Evolutionary conservation across 2,113 vertebrate genomes (phyloP).

Genomic region (Cyanoderma ruficeps): DNA sequence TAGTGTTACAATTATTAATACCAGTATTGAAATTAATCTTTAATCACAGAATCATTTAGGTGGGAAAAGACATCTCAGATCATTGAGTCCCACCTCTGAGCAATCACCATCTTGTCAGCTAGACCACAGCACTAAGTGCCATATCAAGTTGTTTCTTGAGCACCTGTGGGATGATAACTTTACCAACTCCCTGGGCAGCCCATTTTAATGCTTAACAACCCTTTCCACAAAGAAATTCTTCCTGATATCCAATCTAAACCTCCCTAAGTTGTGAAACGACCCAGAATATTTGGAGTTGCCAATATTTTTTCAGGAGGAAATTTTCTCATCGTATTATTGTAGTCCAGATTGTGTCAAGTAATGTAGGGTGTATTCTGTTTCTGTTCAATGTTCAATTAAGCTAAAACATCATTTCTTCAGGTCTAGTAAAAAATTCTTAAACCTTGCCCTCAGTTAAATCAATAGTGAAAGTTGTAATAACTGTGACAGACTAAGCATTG

Average conservation of each 20-base stretch:
- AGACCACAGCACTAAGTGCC: background rate
- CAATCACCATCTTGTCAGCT: background rate
- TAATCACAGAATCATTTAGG: background rate
- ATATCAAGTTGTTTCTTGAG: background rate
- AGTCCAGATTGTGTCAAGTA: background rate
- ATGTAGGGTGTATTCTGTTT: background rate
- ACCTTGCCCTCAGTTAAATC: background rate
- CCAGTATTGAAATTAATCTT: background rate
- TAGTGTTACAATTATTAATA: background rate
- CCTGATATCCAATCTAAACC: background rate
- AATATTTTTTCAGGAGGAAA: background rate
- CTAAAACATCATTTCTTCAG: background rate
- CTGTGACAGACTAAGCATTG: background rate
- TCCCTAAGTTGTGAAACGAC: background rate
- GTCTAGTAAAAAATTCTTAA: background rate
- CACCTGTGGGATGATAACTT: fast-evolving
- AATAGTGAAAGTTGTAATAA: background rate
- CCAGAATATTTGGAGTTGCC: background rate
- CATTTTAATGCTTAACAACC: background rate
- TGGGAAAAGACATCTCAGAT: background rate
- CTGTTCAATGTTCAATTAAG: background rate
- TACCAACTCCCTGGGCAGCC: too few species aligned
- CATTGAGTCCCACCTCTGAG: background rate
- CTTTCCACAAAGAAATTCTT: background rate
- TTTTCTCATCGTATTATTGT: fast-evolving